Base-by-base conservation (phyloP, 2,888 invertebrate genomes). In the Drosophila lutescens region DNA sequence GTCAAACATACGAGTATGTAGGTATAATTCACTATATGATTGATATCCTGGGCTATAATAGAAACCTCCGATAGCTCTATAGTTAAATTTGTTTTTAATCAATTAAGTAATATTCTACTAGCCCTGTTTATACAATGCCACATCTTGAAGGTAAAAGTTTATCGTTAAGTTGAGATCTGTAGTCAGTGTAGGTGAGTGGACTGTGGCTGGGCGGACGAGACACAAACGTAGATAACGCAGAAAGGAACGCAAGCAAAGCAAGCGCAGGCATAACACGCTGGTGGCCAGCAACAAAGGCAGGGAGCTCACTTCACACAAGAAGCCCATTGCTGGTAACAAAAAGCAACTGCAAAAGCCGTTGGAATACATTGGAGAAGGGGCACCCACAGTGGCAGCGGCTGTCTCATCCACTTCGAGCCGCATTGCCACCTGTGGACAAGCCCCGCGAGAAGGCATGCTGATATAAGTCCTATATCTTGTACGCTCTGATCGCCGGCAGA, bases 221-320 rank as follows among this genome's bases (percentile, higher is more conserved):
- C 79, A 78, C 77, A 77, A 80, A 81, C 77, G 70, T 69, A 65
- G 63, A 82, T 63, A 80, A 79, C 62, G 68, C 58, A 72, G 38
- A 49, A 74, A 34, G 44, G 23, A 60, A 60, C 62, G 57, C 41
- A 53, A 59, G 51, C 53, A 67, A 61, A 26, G 49, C 58, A 77
- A 57, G 67, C 67, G 63, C 51, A 65, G 47, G 67, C 66, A 65
- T 43, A 38, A 63, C 55, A 66, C 58, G 47, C 15, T 63, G 68
- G 68, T 71, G 67, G 61, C 71, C 65, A 74, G 61, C 56, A 38
- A 40, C 46, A 54, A 59, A 49, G 30, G 54, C 23, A 70, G 50
- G 34, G 20, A 55, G 43, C 47, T 15, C 46, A 30, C 15, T 30
- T 30, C 30, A 30, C 30, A 30, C 8, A 32, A 7, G 23, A 20